These are phyloP conservation scores for Micromys minutus DNA, from an alignment of 2,113 vertebrate species.

Conservation along the genomic window DNA sequence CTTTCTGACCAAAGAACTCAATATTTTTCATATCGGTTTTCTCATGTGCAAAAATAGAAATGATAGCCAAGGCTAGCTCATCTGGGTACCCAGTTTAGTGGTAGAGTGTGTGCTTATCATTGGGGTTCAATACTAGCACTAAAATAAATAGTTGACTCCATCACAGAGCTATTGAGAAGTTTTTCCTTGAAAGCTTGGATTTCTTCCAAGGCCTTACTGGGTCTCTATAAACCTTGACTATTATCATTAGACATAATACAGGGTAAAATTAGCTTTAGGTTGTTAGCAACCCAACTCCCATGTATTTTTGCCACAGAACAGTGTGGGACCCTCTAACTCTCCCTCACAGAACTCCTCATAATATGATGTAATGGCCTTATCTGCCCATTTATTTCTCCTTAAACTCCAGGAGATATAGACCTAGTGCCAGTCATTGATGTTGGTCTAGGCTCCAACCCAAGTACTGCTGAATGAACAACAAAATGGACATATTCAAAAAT, in stretches of 20 bases:
- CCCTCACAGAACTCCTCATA: neutral
- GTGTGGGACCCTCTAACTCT: neutral
- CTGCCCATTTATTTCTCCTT: neutral
- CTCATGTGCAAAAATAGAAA: neutral
- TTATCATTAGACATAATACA: neutral
- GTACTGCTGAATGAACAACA: conserved; percentile 26
- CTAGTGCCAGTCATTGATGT: neutral
- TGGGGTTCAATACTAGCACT: neutral
- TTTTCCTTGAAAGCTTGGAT: conserved; percentile 8
- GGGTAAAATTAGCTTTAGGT: conserved; percentile 23
- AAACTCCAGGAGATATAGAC: neutral
- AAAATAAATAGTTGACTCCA: neutral
- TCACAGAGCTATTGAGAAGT: neutral
- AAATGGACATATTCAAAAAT: conserved; percentile 40
- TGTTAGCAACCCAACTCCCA: neutral
- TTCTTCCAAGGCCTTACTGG: neutral
- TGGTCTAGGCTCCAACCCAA: neutral
- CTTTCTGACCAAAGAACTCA: neutral
- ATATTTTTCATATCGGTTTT: neutral
- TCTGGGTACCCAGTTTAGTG: neutral
- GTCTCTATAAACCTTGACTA: conserved; percentile 4
- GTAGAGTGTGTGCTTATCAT: neutral
- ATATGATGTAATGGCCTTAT: neutral
- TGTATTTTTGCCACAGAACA: neutral
- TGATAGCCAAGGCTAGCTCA: neutral